phyloP scores from a whole-genome alignment of 2,113 vertebrate species.

The Salvelinus alpinus region DNA sequence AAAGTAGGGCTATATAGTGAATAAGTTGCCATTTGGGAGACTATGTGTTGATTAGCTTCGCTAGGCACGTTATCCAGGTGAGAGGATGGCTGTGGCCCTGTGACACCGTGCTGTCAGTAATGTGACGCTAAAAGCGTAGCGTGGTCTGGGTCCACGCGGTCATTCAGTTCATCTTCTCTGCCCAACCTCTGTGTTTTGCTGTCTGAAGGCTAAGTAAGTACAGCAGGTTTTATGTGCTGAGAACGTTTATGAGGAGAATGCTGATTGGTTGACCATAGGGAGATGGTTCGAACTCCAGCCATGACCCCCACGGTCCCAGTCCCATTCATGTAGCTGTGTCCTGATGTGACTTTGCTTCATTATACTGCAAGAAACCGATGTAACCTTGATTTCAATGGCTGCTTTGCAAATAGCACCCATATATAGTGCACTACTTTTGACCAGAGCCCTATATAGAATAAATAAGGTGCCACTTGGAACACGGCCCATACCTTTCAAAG shows the following conservation, averaged over 20 bases:
- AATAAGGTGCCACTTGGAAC: no score
- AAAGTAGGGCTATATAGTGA: no score
- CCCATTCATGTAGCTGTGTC: background rate
- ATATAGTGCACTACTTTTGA: no score
- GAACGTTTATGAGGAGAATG: background rate
- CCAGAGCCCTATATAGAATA: no score
- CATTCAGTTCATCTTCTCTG: background rate
- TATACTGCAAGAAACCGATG: background rate
- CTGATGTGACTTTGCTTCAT: background rate
- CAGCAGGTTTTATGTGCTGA: slow-evolving; percentile 8
- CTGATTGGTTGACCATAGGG: background rate
- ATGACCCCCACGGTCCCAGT: background rate
- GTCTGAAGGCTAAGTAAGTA: slow-evolving; percentile 21
- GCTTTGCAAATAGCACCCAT: no score
- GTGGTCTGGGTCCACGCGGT: slow-evolving; percentile 7
- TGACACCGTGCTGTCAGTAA: slow-evolving; percentile 13
- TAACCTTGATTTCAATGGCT: no score
- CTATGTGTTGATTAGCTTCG: no score
- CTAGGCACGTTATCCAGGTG: slow-evolving; percentile 36
- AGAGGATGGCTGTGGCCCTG: slow-evolving; percentile 10
- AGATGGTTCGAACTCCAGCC: background rate
- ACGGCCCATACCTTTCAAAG: no score
- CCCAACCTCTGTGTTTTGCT: slow-evolving; percentile 24
- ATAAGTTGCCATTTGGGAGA: no score
- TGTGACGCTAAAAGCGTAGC: slow-evolving; percentile 15